Base-by-base conservation (phyloP, 2,797 vertebrate species). In the Alfaro cultratus region DNA sequence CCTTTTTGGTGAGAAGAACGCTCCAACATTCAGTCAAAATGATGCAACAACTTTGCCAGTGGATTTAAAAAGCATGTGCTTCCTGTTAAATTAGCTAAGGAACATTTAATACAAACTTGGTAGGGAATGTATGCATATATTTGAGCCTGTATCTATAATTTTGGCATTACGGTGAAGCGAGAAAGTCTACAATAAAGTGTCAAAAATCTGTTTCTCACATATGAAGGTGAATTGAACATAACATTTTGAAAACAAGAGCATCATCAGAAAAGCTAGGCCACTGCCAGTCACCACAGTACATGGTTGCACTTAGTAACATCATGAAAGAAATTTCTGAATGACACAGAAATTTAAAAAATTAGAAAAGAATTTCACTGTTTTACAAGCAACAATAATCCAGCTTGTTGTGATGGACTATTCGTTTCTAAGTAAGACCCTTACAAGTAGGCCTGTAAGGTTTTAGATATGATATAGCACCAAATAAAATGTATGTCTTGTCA, bases 191-290 rank as follows among this genome's bases (percentile, higher is more conserved):
- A 8, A 72, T 46, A 78, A 77, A 12, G 67, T 57, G 73, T 79
- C 73, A 85, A 74, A 79, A 5, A 76, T 45, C 57, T 81, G 12
- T 74, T 83, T 55, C 73, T 64, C 23, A 74, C 41, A 82, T 41
- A 68, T 74, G 34, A 16, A 53, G 36, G 43, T n/a, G 75, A 21
- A 2, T 41, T 43, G 8, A n/a, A 46, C 23, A 64, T 15, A 74
- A n/a, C 12, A 51, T 21, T 18, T 21, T 12, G 39, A 45, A 68
- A 8, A 43, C 23, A 70, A 26, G 36, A 41, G 36, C 12, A 3
- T 45, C 7, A 43, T 18, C 4, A 55, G 51, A 74, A 74, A 74
- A 36, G 34, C 2, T 41, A 55, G 34, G 49, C 6, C 10, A 23
- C 10, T 74, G 34, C 36, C 47, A 74, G 26, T 26, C 34, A 53